Evolutionary conservation across 1,140 invertebrate species (phyloP).

Genomic region (Habropoda laboriosa): DNA sequence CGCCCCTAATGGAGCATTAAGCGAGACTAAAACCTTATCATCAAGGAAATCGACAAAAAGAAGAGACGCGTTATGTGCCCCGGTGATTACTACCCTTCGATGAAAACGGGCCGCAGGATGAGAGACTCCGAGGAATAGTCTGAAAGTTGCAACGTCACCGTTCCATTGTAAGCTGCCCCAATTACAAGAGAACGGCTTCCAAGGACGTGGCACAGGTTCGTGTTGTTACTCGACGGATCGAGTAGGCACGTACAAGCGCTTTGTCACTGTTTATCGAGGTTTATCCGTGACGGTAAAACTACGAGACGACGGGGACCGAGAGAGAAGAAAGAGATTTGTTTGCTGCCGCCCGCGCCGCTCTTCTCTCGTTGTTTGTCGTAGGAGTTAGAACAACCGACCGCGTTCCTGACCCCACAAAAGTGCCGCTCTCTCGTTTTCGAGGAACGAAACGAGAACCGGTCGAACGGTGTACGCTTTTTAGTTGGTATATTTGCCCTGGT

Average conservation of each 20-base stretch:
- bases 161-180: slow-evolving; percentile 13
- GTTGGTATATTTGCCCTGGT: slow-evolving; percentile 55
- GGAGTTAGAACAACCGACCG: slow-evolving; percentile 68
- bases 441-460: slow-evolving; percentile 13
- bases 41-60: not conserved
- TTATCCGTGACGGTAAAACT: slow-evolving; percentile 31
- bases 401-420: slow-evolving; percentile 46
- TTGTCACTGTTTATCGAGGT: slow-evolving; percentile 67
- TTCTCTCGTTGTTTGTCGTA: slow-evolving; percentile 71
- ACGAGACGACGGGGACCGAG: not conserved
- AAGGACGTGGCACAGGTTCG: not conserved
- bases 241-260: slow-evolving; percentile 7
- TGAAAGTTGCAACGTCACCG: not conserved
- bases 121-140: not conserved
- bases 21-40: not conserved
- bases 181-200: slow-evolving; percentile 28
- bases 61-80: not conserved
- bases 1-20: not conserved
- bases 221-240: slow-evolving; percentile 16
- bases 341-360: slow-evolving; percentile 65
- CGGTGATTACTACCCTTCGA: not conserved
- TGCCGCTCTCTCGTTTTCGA: slow-evolving; percentile 41
- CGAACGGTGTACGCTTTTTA: slow-evolving; percentile 22
- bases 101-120: not conserved
- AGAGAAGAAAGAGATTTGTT: slow-evolving; percentile 63